Percentiles rank a stretch among this genome's conserved stretches.
These are phyloP conservation scores for Tipula lateralis DNA, from an alignment of 2,888 invertebrate species.

Conservation along the genomic window DNA sequence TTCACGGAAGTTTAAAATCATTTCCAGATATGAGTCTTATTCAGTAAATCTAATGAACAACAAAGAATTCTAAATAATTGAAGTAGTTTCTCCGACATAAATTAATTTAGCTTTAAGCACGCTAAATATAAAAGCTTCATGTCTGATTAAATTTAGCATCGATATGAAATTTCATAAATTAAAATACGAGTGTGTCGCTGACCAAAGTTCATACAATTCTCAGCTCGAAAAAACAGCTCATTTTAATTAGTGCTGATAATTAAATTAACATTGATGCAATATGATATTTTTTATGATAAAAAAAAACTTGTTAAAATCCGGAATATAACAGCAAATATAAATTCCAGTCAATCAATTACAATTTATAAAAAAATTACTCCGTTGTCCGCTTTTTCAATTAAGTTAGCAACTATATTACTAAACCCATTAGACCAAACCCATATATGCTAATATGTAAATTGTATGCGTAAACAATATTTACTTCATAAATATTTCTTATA, in stretches of 20 bases:
- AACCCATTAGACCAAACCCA: constrained; percentile 16
- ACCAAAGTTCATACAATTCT: too few species aligned
- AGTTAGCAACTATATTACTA: not conserved
- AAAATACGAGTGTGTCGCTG: too few species aligned
- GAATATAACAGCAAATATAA: not conserved
- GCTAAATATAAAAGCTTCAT: too few species aligned
- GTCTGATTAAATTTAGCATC: too few species aligned
- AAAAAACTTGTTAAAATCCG: not conserved
- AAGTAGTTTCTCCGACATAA: too few species aligned
- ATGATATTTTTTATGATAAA: not conserved
- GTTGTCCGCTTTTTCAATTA: not conserved
- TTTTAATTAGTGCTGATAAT: not conserved
- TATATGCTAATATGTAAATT: not conserved
- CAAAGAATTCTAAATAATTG: too few species aligned
- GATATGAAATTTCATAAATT: too few species aligned
- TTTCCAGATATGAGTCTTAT: too few species aligned
- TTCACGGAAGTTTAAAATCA: too few species aligned
- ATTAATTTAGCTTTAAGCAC: too few species aligned
- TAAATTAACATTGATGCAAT: not conserved
- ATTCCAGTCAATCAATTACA: not conserved
- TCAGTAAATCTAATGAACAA: too few species aligned
- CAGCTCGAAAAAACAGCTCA: not conserved
- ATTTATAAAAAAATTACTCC: not conserved
- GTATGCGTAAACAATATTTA: not conserved
- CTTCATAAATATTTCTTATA: not conserved